A percentile compares a stretch with the other conserved stretches of the same genome.
phyloP scores from a whole-genome alignment of 2,888 invertebrate genomes.

The Tachina grossa region DNA sequence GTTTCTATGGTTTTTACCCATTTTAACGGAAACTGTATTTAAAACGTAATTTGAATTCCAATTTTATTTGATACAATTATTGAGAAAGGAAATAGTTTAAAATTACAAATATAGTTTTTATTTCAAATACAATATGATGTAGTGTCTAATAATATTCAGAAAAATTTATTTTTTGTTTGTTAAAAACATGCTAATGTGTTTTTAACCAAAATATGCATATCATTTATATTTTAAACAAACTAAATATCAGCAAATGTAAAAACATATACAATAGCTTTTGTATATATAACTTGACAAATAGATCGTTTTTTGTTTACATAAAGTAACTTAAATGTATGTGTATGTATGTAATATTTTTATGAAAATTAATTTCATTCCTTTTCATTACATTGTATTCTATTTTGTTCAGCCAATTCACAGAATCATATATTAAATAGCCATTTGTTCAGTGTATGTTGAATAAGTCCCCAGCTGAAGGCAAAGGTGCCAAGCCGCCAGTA shows the following conservation, averaged over 20 bases:
- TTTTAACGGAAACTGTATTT: background rate
- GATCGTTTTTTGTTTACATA: background rate
- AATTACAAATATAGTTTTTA: constrained; percentile 1
- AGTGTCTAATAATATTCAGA: background rate
- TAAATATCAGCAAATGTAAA: constrained; percentile 1
- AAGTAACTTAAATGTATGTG: background rate
- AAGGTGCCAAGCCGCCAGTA: constrained; percentile 94
- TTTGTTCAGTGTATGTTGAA: constrained; percentile 87
- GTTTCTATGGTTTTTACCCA: background rate
- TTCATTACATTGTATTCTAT: constrained; percentile 5
- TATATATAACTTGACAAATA: constrained; percentile 5
- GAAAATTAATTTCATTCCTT: constrained; percentile 8
- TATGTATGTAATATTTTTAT: constrained; percentile 1
- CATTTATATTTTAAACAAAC: background rate
- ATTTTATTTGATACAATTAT: too few relatives aligned
- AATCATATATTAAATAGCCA: constrained; percentile 33
- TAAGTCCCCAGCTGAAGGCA: constrained; percentile 97
- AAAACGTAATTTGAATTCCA: too few relatives aligned
- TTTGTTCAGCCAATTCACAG: constrained; percentile 64
- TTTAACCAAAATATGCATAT: background rate
- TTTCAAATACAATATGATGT: constrained; percentile 2
- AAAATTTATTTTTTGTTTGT: background rate
- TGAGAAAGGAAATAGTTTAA: background rate
- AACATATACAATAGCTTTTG: background rate
- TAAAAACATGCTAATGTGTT: background rate